Base-by-base conservation (phyloP, 2,797 vertebrate genomes). In the Anguilla pacifica region DNA sequence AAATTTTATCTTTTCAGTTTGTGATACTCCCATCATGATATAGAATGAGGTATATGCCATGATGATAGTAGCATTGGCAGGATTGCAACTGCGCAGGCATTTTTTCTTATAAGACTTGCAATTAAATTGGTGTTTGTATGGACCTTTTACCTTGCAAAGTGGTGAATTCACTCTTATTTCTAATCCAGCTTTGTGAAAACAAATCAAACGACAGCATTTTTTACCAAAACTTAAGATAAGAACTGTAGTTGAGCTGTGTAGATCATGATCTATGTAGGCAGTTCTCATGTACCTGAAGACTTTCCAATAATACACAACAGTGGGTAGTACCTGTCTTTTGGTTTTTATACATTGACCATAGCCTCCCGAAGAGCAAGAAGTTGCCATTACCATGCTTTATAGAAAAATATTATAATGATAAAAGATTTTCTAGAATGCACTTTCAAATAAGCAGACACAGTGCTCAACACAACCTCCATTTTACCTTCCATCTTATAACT, bases 401-500 rank as follows among this genome's bases (percentile, higher is more conserved):
- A 43, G 3, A 77, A 35, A 39, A 35, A 35, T 3, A 35, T 72
- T 31, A 72, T 74, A 74, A 74, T 39, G 4, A 49, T 10, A 53
- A 53, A 46, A 46, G 43, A 51, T 83, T 53, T 51, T 51, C 0
- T 22, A 82, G 4, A 11, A 46, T 3, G 49, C 0, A 9, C 22
- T 6, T 25, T 49, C 53, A n/a, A n/a, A 55, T 31, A 31, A 49
- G 10, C 70, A 86, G 46, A 43, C 43, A 86, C 13, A 19, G 57
- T 46, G 88, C 88, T 85, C 81, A 31, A 74, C 86, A 17, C 90
- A 67, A 87, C 74, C 87, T 89, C 91, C 90, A 53, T 87, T 22
- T 92, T 89, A 22, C 25, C 91, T 85, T 89, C 85, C 87, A 89
- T 91, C 93, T 94, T 92, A 92, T 94, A 91, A 90, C 87, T 88